A percentile compares a stretch with the other conserved stretches of the same genome.
Conservation (phyloP, 2,797 vertebrate genomes). For the Cheirogaleus major region DNA sequence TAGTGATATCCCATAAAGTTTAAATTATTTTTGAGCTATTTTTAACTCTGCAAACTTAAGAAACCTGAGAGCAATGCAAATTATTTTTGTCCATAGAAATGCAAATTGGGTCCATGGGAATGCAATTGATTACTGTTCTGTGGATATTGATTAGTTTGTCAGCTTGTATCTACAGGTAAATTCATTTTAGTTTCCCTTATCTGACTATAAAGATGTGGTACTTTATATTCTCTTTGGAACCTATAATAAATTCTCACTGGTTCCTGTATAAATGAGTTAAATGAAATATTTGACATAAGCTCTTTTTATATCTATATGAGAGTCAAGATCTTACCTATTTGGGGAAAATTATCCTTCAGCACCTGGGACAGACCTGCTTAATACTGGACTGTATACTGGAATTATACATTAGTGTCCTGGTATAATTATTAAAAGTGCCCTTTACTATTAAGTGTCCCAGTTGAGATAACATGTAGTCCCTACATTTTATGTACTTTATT, state of each 20-base stretch:
- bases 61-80: background rate
- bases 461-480: background rate
- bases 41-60: constrained; percentile 38
- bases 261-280: background rate
- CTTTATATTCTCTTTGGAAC: background rate
- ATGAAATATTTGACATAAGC: background rate
- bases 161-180: background rate
- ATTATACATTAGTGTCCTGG: background rate
- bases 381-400: background rate
- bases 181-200: background rate
- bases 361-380: background rate
- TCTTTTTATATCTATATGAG: background rate
- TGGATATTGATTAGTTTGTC: background rate
- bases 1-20: background rate
- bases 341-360: background rate
- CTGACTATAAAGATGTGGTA: background rate
- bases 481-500: background rate
- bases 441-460: background rate
- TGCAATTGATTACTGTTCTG: background rate
- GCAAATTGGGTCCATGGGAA: background rate
- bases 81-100: constrained; percentile 27
- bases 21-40: background rate
- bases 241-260: background rate
- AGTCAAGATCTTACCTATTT: background rate
- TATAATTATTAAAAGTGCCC: background rate